Evolutionary conservation across 2,888 invertebrate genomes (phyloP), one percentile per base, ranked within the genome.

Genomic region (Drosophila niveifrons): DNA sequence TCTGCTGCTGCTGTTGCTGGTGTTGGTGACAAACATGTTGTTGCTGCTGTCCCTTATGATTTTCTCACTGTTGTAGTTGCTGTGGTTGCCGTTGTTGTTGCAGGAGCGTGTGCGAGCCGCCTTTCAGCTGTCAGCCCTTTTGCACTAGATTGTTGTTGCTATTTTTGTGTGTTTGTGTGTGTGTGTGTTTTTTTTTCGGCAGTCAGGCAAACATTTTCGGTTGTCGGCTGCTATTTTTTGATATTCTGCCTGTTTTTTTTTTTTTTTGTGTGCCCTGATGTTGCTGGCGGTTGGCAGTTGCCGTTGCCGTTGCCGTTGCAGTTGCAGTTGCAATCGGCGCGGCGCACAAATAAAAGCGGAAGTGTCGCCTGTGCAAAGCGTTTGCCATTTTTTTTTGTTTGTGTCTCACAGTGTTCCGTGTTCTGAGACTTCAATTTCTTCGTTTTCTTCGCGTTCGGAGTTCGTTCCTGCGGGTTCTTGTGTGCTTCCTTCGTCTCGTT

Each of bases 291-390:
- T 71, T 62, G 48, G 67, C 50, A 41, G 58, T 82, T 73, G 85
- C 80, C 61, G 66, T 70, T 73, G 84, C 80, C 61, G 66, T 70
- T 72, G 75, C 70, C 64, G 84, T 83, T 78, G 87, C 87, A 72
- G 82, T 71, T 71, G 75, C 80, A 83, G 83, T 88, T 88, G 87
- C 80, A 88, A 78, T 78, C 78, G 81, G 75, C 80, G 86, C 86
- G 79, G 66, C 75, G 69, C 68, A 65, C 77, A 81, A 77, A 82
- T 69, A 72, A 79, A 82, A 82, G 81, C 90, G 88, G 90, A 90
- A 89, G 82, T 80, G 82, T 82, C 75, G 72, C 61, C 67, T 62
- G 73, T 62, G 72, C 15, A 39, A 46, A 23, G 36, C 66, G 62
- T 59, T 66, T 64, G 74, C 66, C 56, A 39, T 56, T 66, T 61